Conservation (phyloP, 2,797 vertebrate species). For the Lepus townsendii region DNA sequence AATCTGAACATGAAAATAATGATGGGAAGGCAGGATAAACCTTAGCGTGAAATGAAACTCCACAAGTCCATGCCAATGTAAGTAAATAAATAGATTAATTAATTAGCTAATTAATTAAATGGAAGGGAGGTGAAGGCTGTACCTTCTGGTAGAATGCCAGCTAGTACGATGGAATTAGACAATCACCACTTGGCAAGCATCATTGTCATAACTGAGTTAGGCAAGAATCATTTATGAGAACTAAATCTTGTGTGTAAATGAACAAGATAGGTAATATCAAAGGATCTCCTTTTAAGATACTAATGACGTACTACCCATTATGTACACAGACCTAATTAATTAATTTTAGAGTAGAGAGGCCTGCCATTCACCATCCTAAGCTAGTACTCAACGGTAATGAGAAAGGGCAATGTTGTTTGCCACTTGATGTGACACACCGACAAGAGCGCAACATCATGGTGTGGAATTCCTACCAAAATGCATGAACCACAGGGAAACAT, state of each 20-base stretch:
- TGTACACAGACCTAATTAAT: not conserved
- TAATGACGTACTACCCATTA: not conserved
- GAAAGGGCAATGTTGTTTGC: not conserved
- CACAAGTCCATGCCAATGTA: not conserved
- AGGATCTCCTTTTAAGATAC: not conserved
- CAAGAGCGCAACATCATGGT: not conserved
- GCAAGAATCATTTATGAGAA: not conserved
- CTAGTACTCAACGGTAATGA: not conserved
- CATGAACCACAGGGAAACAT: not conserved
- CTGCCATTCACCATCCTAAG: not conserved
- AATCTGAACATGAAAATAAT: not conserved
- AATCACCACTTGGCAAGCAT: not conserved
- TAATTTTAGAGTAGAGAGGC: not conserved
- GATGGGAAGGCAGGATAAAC: not conserved
- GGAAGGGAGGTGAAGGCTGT: not conserved
- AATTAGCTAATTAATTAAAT: not conserved
- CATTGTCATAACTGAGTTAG: not conserved
- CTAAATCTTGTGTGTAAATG: not conserved
- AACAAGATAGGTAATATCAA: not conserved
- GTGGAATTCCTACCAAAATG: not conserved
- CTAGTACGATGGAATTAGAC: slow-evolving; percentile 11
- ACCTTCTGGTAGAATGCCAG: not conserved
- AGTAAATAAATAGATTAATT: slow-evolving; percentile 3
- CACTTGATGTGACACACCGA: not conserved
- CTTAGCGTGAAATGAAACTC: not conserved